Base-by-base conservation (phyloP, 2,888 invertebrate genomes). In the Chesias legatella region DNA sequence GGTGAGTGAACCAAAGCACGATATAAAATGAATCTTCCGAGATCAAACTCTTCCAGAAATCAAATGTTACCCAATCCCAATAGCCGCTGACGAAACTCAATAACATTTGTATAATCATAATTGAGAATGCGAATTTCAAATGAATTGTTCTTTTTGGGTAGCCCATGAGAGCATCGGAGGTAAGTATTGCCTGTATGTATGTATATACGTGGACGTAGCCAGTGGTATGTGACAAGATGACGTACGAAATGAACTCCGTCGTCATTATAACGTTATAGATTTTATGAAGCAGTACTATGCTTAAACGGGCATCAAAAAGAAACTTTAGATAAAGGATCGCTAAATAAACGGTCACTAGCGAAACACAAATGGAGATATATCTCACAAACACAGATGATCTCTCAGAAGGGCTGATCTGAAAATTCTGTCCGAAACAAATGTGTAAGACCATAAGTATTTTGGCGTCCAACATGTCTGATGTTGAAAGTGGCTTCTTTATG, bases 41-140 rank as follows among this genome's bases (percentile, higher is more conserved):
- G 7, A 30, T 23, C 24, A 30, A 24, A 11, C 9, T n/a, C 3
- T 7, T 13, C 37, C 37, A 24, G 29, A 23, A 36, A 6, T 36
- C 5, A 7, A 29, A 36, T 24, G 13, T 7, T n/a, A 36, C 29
- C 9, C 10, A n/a, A 36, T 36, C 36, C 2, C 7, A 3, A 1
- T 7, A 17, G 17, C 29, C n/a, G 17, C 29, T 36, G 7, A 10
- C 7, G 1, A 26, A 7, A 6, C 10, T 9, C 10, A 31, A 10
- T 29, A 5, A 7, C 6, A 20, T n/a, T 6, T 7, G 6, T 5
- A 32, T 1, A n/a, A 25, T 6, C 2, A 37, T 20, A 0, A 25
- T 10, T 6, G 21, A 6, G 21, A 22, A 22, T 3, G 21, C 1
- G 6, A 3, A 21, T 22, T 30, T 30, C 1, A 21, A 10, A 9